Evolutionary conservation across 2,113 vertebrate species (phyloP), one percentile per base, ranked within the genome.

Genomic region (Syrrhaptes paradoxus): DNA sequence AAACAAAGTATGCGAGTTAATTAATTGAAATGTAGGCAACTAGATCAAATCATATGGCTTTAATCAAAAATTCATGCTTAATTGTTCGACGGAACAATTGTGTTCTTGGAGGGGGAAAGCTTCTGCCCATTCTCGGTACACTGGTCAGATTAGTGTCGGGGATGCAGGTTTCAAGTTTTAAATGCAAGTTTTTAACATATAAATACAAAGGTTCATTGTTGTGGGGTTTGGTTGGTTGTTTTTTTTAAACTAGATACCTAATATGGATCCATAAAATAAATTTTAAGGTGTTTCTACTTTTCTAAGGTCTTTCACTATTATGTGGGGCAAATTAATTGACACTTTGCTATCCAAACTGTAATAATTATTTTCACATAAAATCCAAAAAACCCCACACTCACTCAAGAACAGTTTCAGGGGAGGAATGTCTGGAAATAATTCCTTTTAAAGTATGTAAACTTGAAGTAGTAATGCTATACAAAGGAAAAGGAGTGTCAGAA

Each of bases 381-480:
- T 5, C 21, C 58, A 5, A 55, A 83, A 83, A 57, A 66, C 20
- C 84, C 36, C 36, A 20, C 46, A 5, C n/a, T 85, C 41, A 13
- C 70, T 92, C 55, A 28, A 36, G 75, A 93, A 24, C 20, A 34
- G 55, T 93, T 96, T 80, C 32, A 38, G n/a, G 59, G 59, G 45
- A 89, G 92, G 58, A 94, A 86, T 82, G 94, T 89, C 92, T 95
- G 87, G 90, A 93, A 97, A 89, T 21, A 65, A 88, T 96, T 84
- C 46, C 79, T 84, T 38, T 95, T 15, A 15, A 94, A 96, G 48
- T 80, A 87, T 70, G 67, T 89, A 71, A 97, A 71, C 78, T 72
- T 24, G 31, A 34, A 66, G 52, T 17, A 76, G 57, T 13, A n/a
- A 51, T 46, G 65, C 28, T 78, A 13, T 16, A 26, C 48, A 80